Evolutionary conservation across 2,797 vertebrate species (phyloP), one percentile per base, ranked within the genome.

Genomic region (Sylvilagus floridanus): DNA sequence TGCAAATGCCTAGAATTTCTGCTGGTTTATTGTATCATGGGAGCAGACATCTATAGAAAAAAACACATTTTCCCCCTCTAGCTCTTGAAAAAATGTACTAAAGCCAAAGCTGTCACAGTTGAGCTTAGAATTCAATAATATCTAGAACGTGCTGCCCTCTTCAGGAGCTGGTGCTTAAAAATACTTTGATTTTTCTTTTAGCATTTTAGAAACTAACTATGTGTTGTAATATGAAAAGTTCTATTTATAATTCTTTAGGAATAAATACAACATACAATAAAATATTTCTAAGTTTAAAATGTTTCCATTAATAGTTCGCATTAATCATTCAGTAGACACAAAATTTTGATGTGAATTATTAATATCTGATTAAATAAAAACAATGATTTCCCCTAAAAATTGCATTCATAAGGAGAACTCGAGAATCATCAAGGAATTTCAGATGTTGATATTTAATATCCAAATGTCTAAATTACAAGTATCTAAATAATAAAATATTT

Each of bases 81-180:
- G 85, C 95, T 92, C 54, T 95, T 73, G 19, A 52, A 47, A 97
- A 96, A 96, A 90, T 97, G 96, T 94, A 95, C 87, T 98, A 97
- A 97, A 98, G 94, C 97, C 97, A 88, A 89, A 98, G 93, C 97
- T 98, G 97, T 98, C 97, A 97, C 93, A 97, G 97, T 95, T 96
- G 94, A 93, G 95, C 83, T 98, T 98, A 97, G 96, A 98, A 97
- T 97, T 98, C 94, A 97, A 96, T 98, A 98, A 98, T 98, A 98
- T 98, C 98, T 98, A 98, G 98, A 99, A 99, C 98, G 98, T 98
- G 98, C 98, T 98, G 98, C 97, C 98, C 98, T 98, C 98, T 98
- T 99, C 98, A 98, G 98, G 98, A 98, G 77, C 86, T 92, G 17
- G 4, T 0, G 88, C 97, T 98, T 96, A 97, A 97, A 98, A 98